These are phyloP conservation scores for Plectrocnemia conspersa DNA, from an alignment of 1,140 invertebrate species.

Conservation along the genomic window DNA sequence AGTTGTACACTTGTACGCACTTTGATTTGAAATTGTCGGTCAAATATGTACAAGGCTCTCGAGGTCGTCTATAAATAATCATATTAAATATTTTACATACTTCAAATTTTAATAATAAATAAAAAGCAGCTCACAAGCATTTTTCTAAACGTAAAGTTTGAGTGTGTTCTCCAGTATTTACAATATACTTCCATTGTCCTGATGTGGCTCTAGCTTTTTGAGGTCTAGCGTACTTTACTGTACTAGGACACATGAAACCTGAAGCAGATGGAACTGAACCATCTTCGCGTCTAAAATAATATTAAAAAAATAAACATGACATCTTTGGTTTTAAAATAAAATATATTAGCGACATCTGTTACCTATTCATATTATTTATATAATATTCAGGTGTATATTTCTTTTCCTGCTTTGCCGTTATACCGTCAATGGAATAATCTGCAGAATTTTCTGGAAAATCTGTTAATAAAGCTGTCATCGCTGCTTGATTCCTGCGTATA, in stretches of 20 bases:
- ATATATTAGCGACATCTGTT: constrained; percentile 17
- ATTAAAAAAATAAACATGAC: no score
- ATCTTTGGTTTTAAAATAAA: no score
- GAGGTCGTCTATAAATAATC: constrained; percentile 60
- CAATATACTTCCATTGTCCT: constrained; percentile 82
- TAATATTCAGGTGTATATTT: constrained; percentile 57
- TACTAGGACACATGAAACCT: constrained; percentile 75
- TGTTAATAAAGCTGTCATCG: constrained; percentile 64
- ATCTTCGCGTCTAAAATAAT: constrained; percentile 52
- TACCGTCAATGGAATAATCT: constrained; percentile 53
- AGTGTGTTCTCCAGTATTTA: constrained; percentile 80
- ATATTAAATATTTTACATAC: not conserved
- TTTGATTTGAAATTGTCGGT: constrained; percentile 76
- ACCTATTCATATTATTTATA: constrained; percentile 51
- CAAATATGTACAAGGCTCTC: constrained; percentile 71
- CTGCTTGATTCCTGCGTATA: constrained; percentile 64
- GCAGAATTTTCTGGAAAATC: constrained; percentile 58
- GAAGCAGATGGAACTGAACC: constrained; percentile 52
- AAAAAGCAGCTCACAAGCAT: constrained; percentile 61
- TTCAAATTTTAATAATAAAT: constrained; percentile 2
- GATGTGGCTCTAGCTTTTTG: constrained; percentile 76
- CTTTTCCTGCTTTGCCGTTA: constrained; percentile 53
- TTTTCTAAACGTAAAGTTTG: constrained; percentile 80
- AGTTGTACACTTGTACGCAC: constrained; percentile 81
- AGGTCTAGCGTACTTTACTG: constrained; percentile 75